Conservation (phyloP, 2,888 invertebrate genomes). For the Brachyptera putata region DNA sequence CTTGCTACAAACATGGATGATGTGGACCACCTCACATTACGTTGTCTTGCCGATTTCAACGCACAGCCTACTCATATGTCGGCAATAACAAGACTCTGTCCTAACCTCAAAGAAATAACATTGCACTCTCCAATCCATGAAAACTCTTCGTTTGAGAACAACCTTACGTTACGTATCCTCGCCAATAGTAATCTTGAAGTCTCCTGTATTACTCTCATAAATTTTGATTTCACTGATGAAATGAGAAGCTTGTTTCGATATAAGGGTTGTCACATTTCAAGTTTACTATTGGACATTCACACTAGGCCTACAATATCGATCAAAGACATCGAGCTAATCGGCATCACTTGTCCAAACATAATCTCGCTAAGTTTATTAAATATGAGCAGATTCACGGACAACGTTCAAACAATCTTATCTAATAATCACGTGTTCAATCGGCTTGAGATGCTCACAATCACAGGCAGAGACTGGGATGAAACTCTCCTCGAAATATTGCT, state of each 20-base stretch:
- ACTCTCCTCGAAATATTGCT: neutral
- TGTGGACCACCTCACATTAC: constrained; percentile 27
- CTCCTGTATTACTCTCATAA: constrained; percentile 25
- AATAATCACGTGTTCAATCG: neutral
- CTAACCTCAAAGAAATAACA: constrained; percentile 29
- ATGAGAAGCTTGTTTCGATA: constrained; percentile 25
- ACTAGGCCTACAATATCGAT: constrained; percentile 21
- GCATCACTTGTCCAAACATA: constrained; percentile 30
- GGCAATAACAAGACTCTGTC: constrained; percentile 30
- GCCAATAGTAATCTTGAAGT: constrained; percentile 26
- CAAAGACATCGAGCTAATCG: constrained; percentile 29
- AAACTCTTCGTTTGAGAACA: too few species aligned
- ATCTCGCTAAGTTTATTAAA: constrained; percentile 28
- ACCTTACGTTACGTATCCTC: too few species aligned
- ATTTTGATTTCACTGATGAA: constrained; percentile 29
- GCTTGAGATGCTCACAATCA: neutral
- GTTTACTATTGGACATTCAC: constrained; percentile 27
- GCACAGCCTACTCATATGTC: constrained; percentile 30
- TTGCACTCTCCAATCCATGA: constrained; percentile 22
- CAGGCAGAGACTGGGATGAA: constrained; percentile 2
- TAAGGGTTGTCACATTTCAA: constrained; percentile 29
- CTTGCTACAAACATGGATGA: constrained; percentile 32
- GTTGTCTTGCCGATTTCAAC: constrained; percentile 30
- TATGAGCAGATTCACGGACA: constrained; percentile 8
- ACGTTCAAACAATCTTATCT: neutral